A percentile compares a stretch with the other conserved stretches of the same genome.
phyloP scores from a whole-genome alignment of 2,888 invertebrate genomes.

The Sarcophaga variegata region DNA sequence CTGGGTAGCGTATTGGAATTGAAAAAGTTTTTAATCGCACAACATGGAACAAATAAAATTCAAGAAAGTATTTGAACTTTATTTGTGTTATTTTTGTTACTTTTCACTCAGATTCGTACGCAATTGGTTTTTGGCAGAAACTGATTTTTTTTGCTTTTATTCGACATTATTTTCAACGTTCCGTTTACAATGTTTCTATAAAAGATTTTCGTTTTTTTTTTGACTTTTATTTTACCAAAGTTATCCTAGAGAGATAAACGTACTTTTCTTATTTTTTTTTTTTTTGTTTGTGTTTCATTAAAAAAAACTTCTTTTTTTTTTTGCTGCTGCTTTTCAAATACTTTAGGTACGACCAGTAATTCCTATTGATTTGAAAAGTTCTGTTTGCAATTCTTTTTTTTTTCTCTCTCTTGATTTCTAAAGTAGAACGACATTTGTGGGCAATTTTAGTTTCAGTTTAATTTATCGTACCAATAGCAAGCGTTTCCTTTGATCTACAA shows the following conservation, averaged over 20 bases:
- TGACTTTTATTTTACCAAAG: too few relatives aligned
- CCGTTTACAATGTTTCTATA: slow-evolving; percentile 43
- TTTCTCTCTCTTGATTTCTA: slow-evolving; percentile 1
- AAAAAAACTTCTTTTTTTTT: not conserved
- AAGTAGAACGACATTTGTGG: slow-evolving; percentile 59
- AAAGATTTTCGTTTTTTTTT: slow-evolving; percentile 1
- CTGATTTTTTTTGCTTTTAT: slow-evolving; percentile 20
- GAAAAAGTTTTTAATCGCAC: slow-evolving; percentile 54
- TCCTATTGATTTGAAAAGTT: not conserved
- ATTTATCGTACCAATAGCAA: slow-evolving; percentile 39
- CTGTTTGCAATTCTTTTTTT: not conserved
- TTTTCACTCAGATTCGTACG: slow-evolving; percentile 50
- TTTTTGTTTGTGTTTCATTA: too few relatives aligned
- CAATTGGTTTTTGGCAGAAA: slow-evolving; percentile 39
- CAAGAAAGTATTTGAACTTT: slow-evolving; percentile 64
- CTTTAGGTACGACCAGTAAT: not conserved
- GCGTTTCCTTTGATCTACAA: not conserved
- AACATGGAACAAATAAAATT: slow-evolving; percentile 51
- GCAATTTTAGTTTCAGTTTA: slow-evolving; percentile 47
- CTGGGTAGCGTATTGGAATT: too few relatives aligned
- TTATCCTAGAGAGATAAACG: too few relatives aligned
- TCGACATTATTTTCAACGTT: slow-evolving; percentile 30
- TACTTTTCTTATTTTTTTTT: too few relatives aligned
- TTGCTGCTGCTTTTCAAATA: not conserved
- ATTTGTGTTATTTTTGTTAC: slow-evolving; percentile 37